A percentile compares a stretch with the other conserved stretches of the same genome.
phyloP scores from a whole-genome alignment of 2,113 vertebrate species.

The Paratilapia polleni region DNA sequence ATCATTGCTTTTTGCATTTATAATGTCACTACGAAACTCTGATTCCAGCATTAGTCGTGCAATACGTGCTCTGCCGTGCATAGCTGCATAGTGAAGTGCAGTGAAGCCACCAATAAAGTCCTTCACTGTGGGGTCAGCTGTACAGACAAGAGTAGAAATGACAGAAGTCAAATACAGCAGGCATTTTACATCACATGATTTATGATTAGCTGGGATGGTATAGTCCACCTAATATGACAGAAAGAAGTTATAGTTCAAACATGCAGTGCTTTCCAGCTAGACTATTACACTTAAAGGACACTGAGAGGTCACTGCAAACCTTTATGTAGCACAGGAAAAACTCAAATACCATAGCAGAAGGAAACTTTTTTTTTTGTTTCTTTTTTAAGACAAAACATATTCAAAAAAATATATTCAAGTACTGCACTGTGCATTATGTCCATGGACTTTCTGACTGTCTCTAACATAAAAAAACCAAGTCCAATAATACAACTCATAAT shows the following conservation, averaged over 20 bases:
- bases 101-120: slow-evolving; percentile 99
- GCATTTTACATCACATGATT: neutral
- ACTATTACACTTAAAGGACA: neutral
- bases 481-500: neutral
- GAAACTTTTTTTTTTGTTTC: neutral
- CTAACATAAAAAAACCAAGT: neutral
- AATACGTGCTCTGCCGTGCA: slow-evolving; percentile 96
- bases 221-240: neutral
- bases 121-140: slow-evolving; percentile 97
- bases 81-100: slow-evolving; percentile 96
- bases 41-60: slow-evolving; percentile 97
- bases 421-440: neutral
- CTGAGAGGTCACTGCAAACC: too few species aligned
- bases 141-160: neutral
- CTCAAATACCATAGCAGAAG: neutral
- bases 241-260: neutral
- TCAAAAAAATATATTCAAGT: too few species aligned
- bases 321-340: too few species aligned
- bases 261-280: neutral
- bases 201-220: neutral
- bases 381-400: neutral
- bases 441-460: neutral
- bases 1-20: slow-evolving; percentile 98
- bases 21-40: slow-evolving; percentile 92
- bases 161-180: neutral